These are phyloP conservation scores for Drosophila tristis DNA, from an alignment of 1,140 invertebrate genomes.

Conservation along the genomic window DNA sequence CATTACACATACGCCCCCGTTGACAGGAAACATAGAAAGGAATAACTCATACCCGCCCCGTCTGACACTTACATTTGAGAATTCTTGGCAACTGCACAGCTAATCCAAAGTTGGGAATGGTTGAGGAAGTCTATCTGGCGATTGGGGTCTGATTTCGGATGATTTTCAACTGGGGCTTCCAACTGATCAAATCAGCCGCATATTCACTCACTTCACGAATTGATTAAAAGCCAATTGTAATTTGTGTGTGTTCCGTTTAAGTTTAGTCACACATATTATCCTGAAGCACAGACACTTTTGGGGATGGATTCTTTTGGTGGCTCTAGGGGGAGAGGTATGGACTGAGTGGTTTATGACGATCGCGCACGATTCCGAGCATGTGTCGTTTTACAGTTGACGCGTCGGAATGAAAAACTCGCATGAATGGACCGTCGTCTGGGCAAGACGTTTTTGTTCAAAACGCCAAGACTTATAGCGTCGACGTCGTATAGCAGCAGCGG, in stretches of 20 bases:
- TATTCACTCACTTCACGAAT: constrained; percentile 42
- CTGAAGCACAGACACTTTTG: constrained; percentile 21
- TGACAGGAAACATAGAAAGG: neutral
- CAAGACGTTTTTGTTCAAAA: constrained; percentile 84
- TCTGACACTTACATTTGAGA: constrained; percentile 43
- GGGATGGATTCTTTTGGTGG: constrained; percentile 3
- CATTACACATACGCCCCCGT: constrained; percentile 37
- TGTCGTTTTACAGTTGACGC: constrained; percentile 83
- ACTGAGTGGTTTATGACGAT: constrained; percentile 42
- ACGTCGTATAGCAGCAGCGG: constrained; percentile 28
- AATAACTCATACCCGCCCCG: constrained; percentile 44
- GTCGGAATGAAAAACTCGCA: constrained; percentile 84
- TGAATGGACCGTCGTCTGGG: constrained; percentile 80
- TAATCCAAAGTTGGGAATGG: constrained; percentile 49
- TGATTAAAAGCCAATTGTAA: constrained; percentile 38
- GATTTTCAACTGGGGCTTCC: constrained; percentile 14
- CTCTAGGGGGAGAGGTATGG: neutral
- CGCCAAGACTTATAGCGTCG: constrained; percentile 53
- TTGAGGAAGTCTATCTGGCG: constrained; percentile 15
- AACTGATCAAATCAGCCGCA: constrained; percentile 19
- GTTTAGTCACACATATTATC: constrained; percentile 33
- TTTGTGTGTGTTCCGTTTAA: neutral
- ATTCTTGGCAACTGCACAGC: constrained; percentile 30
- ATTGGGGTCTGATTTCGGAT: constrained; percentile 1
- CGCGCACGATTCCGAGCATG: constrained; percentile 67